Evolutionary conservation across 2,797 vertebrate genomes (phyloP).

Genomic region (Ambastaia sidthimunki): DNA sequence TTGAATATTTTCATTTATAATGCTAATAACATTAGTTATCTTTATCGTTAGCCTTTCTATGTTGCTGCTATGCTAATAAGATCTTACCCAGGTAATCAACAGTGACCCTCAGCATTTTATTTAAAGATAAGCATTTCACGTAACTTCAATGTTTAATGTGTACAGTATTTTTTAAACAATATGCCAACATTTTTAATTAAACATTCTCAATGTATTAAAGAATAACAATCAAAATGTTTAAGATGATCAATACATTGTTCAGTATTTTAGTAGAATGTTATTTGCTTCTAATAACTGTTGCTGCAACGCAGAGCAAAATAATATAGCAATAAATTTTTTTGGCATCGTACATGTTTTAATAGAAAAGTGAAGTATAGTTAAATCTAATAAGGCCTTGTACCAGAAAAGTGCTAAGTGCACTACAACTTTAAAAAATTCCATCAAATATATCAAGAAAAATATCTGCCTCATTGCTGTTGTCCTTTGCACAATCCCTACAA

Average conservation of each 20-base stretch:
- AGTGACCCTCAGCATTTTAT: neutral
- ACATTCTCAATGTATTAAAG: neutral
- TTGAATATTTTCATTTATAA: too few relatives aligned
- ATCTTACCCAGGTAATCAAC: neutral
- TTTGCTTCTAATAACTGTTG: neutral
- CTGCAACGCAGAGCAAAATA: neutral
- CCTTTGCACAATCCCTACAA: slow-evolving; percentile 65
- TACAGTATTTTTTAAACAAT: neutral
- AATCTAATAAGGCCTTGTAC: neutral
- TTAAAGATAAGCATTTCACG: neutral
- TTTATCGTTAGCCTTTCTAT: neutral
- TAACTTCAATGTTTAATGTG: neutral
- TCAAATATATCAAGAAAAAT: slow-evolving; percentile 92
- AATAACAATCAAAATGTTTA: neutral
- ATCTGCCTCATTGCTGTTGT: slow-evolving; percentile 79
- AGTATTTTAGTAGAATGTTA: neutral
- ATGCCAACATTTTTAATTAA: neutral
- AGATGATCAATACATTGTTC: neutral
- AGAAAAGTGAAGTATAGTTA: neutral
- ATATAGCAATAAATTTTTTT: neutral
- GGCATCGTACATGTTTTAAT: neutral
- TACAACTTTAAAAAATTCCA: slow-evolving; percentile 86
- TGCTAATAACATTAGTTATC: too few relatives aligned
- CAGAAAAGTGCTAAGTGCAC: neutral
- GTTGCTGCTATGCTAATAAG: neutral